A percentile compares a stretch with the other conserved stretches of the same genome.
Evolutionary conservation across 2,888 invertebrate species (phyloP).

Genomic region (Cosmorhoe ocellata): DNA sequence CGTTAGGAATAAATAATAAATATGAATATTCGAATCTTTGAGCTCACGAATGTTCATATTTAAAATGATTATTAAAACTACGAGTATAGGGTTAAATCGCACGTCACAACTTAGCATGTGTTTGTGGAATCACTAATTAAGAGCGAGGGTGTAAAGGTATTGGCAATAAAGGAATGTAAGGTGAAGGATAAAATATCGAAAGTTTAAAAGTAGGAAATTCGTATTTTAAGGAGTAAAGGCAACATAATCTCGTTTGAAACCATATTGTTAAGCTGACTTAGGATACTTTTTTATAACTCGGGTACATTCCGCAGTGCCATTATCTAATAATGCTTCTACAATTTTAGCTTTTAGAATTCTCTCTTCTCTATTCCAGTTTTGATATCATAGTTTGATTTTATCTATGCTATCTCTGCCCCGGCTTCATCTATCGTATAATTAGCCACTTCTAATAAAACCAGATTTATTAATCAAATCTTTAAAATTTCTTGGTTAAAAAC

Average conservation of each 20-base stretch:
- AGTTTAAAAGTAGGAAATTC: slow-evolving; percentile 50
- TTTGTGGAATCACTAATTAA: slow-evolving; percentile 68
- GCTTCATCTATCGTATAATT: slow-evolving; percentile 42
- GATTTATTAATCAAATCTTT: background rate
- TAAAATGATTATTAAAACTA: slow-evolving; percentile 53
- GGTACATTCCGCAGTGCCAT: slow-evolving; percentile 81
- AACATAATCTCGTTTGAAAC: slow-evolving; percentile 75
- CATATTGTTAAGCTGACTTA: slow-evolving; percentile 68
- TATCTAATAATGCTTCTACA: slow-evolving; percentile 72
- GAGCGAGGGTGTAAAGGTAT: slow-evolving; percentile 53
- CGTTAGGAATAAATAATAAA: slow-evolving; percentile 56
- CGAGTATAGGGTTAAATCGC: slow-evolving; percentile 72
- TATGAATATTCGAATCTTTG: slow-evolving; percentile 64
- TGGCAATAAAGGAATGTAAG: slow-evolving; percentile 70
- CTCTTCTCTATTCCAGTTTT: slow-evolving; percentile 61
- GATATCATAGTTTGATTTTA: slow-evolving; percentile 42
- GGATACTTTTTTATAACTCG: slow-evolving; percentile 77
- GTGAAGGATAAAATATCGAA: slow-evolving; percentile 32
- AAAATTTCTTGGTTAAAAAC: slow-evolving; percentile 28
- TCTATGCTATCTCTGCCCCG: slow-evolving; percentile 35
- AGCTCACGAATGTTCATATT: slow-evolving; percentile 78
- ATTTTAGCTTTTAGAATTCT: slow-evolving; percentile 62
- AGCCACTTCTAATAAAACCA: slow-evolving; percentile 10
- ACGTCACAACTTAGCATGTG: slow-evolving; percentile 79
- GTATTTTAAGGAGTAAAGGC: slow-evolving; percentile 61